Conservation (phyloP, 2,888 invertebrate genomes). For the Tetramorium bicarinatum region DNA sequence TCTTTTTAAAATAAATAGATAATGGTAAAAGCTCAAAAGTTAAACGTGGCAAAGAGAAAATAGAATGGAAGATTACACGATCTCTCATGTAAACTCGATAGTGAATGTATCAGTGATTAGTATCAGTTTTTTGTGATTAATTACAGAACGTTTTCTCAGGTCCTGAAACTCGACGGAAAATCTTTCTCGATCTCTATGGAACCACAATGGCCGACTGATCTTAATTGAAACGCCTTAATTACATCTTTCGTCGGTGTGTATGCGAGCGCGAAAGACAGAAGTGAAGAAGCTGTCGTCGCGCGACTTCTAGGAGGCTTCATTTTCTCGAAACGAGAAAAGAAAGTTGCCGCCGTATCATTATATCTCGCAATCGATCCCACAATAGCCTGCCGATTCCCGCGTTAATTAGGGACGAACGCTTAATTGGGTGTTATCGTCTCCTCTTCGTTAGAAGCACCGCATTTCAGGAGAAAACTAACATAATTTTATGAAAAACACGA, state of each 20-base stretch:
- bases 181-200: slow-evolving; percentile 62
- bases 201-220: slow-evolving; percentile 68
- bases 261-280: slow-evolving; percentile 17
- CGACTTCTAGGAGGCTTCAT: slow-evolving; percentile 39
- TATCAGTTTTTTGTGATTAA: slow-evolving; percentile 69
- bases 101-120: slow-evolving; percentile 39
- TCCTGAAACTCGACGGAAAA: slow-evolving; percentile 66
- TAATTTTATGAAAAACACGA: neutral
- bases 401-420: slow-evolving; percentile 61
- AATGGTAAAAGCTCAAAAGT: slow-evolving; percentile 29
- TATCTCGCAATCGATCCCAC: slow-evolving; percentile 64
- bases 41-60: slow-evolving; percentile 23
- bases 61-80: neutral
- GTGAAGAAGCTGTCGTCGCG: slow-evolving; percentile 19
- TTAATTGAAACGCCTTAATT: slow-evolving; percentile 75
- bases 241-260: slow-evolving; percentile 29
- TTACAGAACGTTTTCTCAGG: slow-evolving; percentile 69
- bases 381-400: slow-evolving; percentile 61
- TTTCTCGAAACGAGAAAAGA: slow-evolving; percentile 57
- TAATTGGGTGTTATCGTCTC: slow-evolving; percentile 64
- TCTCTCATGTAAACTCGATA: neutral
- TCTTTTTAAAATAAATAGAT: neutral
- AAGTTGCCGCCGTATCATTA: slow-evolving; percentile 49
- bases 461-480: neutral
- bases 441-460: slow-evolving; percentile 17